Conservation (phyloP, 2,797 vertebrate genomes). For the Acanthurus tractus region DNA sequence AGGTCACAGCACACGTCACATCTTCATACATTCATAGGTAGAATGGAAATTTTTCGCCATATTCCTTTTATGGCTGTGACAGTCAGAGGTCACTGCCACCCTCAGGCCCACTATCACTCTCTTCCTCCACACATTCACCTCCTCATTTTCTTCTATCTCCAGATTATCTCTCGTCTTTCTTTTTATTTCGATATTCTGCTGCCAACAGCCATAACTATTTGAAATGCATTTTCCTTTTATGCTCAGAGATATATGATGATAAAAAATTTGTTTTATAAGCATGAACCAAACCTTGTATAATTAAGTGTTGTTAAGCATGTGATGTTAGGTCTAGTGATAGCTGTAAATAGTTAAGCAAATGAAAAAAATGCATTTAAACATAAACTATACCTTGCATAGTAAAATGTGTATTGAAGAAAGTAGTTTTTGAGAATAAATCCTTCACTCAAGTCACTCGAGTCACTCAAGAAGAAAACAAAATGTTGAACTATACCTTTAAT, state of each 20-base stretch:
- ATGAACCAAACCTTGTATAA: too few species aligned
- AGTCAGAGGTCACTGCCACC: constrained; percentile 27
- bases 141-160: constrained; percentile 3
- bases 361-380: neutral
- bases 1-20: constrained; percentile 21
- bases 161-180: neutral
- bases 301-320: too few species aligned
- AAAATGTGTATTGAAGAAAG: neutral
- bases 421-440: neutral
- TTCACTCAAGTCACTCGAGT: too few species aligned
- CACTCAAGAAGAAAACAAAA: neutral
- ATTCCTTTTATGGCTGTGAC: constrained; percentile 25
- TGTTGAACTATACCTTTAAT: neutral
- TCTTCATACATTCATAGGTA: neutral
- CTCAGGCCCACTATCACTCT: constrained; percentile 27
- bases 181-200: neutral
- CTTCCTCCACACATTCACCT: constrained; percentile 1
- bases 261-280: too few species aligned
- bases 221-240: neutral
- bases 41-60: constrained; percentile 18
- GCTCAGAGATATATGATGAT: neutral
- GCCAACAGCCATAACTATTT: neutral
- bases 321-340: too few species aligned
- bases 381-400: too few species aligned
- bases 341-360: too few species aligned